Percentiles rank a stretch among this genome's conserved stretches.
phyloP scores from a whole-genome alignment of 2,888 invertebrate genomes.

The Melanargia galathea region DNA sequence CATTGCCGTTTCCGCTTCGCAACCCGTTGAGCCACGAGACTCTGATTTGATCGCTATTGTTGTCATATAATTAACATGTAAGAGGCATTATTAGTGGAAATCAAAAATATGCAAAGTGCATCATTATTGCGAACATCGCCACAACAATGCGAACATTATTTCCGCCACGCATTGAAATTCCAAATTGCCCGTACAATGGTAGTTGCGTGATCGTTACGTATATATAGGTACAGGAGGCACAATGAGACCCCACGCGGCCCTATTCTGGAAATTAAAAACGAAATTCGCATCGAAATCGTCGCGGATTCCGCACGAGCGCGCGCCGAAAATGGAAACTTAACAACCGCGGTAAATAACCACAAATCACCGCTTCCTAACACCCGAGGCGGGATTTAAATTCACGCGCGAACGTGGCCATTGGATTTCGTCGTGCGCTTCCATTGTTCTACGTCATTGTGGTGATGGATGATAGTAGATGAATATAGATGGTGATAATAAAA shows the following conservation, averaged over 20 bases:
- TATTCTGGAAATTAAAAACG: slow-evolving; percentile 76
- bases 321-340: slow-evolving; percentile 76
- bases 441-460: slow-evolving; percentile 43
- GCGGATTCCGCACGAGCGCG: slow-evolving; percentile 72
- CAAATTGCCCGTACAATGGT: slow-evolving; percentile 39
- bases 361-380: slow-evolving; percentile 79
- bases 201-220: slow-evolving; percentile 32
- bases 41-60: no score
- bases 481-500: no score
- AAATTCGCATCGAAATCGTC: slow-evolving; percentile 71
- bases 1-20: no score
- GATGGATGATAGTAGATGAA: no score
- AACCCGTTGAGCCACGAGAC: no score
- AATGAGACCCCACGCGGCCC: slow-evolving; percentile 49
- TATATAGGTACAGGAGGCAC: no score
- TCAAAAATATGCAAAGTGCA: slow-evolving; percentile 9
- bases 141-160: slow-evolving; percentile 32
- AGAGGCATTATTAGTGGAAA: not conserved
- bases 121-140: slow-evolving; percentile 3
- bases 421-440: slow-evolving; percentile 52
- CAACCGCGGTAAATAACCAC: slow-evolving; percentile 81
- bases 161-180: slow-evolving; percentile 42
- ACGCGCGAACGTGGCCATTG: slow-evolving; percentile 65
- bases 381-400: slow-evolving; percentile 78
- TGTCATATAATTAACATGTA: not conserved